phyloP scores from a whole-genome alignment of 2,888 invertebrate species.

The Lypha dubia region DNA sequence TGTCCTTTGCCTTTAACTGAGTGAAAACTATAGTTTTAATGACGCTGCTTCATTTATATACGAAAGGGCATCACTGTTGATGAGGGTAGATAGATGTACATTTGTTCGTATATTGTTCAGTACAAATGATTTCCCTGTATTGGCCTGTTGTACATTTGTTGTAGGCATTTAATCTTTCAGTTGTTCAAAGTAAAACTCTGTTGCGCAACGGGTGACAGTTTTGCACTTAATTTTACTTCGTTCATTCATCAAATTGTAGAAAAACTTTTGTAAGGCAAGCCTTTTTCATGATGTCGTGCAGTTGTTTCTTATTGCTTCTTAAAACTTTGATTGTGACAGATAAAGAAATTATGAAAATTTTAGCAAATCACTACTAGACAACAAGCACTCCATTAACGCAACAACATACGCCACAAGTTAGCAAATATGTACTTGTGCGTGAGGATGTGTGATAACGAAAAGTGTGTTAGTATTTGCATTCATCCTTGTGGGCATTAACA shows the following conservation, averaged over 20 bases:
- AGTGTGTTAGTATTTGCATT: conserved; percentile 23
- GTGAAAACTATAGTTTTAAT: conserved; percentile 64
- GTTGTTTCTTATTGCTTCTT: conserved; percentile 25
- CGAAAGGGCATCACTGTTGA: conserved; percentile 13
- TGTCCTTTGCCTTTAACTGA: conserved; percentile 60
- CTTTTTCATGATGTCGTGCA: conserved; percentile 27
- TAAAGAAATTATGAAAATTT: conserved; percentile 66
- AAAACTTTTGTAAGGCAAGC: conserved; percentile 29
- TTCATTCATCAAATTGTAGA: not conserved
- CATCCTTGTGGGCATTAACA: conserved; percentile 46
- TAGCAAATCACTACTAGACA: conserved; percentile 62
- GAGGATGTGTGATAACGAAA: not conserved
- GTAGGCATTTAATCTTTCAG: conserved; percentile 9
- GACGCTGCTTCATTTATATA: conserved; percentile 44
- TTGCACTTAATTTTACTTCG: not conserved
- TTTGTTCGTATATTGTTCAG: not conserved
- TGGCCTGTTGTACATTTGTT: conserved; percentile 4
- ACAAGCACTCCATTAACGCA: conserved; percentile 50
- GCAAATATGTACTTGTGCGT: not conserved
- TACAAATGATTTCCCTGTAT: conserved; percentile 16
- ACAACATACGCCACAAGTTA: not conserved
- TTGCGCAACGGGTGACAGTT: conserved; percentile 59
- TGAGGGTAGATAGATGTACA: conserved; percentile 3
- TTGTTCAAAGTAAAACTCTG: conserved; percentile 33
- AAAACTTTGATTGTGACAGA: conserved; percentile 60